phyloP scores from a whole-genome alignment of 2,888 invertebrate genomes.

The Phymatocera aterrima region DNA sequence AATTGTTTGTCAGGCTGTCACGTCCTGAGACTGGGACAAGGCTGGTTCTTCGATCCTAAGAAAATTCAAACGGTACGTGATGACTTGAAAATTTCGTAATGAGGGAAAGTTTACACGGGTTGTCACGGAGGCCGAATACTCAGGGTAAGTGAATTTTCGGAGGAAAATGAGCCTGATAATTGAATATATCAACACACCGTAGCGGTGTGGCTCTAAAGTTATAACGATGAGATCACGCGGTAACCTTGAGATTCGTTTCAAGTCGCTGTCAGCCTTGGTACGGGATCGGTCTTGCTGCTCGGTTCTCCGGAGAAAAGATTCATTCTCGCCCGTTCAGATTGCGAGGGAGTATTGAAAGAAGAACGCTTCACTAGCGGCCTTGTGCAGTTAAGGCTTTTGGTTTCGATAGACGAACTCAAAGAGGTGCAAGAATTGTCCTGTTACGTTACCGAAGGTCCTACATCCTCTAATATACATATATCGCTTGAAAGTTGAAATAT shows the following conservation, averaged over 20 bases:
- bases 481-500: too few species aligned
- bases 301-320: slow-evolving; percentile 53
- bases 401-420: slow-evolving; percentile 60
- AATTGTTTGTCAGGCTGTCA: not conserved
- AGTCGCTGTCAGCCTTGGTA: slow-evolving; percentile 73
- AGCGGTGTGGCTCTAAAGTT: not conserved
- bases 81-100: slow-evolving; percentile 58
- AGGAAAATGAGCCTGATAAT: not conserved
- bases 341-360: slow-evolving; percentile 1
- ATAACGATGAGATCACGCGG: slow-evolving; percentile 51
- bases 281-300: slow-evolving; percentile 69
- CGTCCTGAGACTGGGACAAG: slow-evolving; percentile 32
- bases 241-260: slow-evolving; percentile 69
- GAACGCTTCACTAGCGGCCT: slow-evolving; percentile 49
- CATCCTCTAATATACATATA: not conserved
- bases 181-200: not conserved
- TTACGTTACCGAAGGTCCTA: slow-evolving; percentile 70
- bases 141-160: slow-evolving; percentile 64
- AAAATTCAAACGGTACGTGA: slow-evolving; percentile 30
- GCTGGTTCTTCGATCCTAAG: not conserved
- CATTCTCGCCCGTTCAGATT: not conserved
- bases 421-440: slow-evolving; percentile 71
- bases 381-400: slow-evolving; percentile 68
- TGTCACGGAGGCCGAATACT: slow-evolving; percentile 70
- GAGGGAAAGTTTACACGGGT: slow-evolving; percentile 68